phyloP scores from a whole-genome alignment of 2,113 vertebrate species.

The Carettochelys insculpta region DNA sequence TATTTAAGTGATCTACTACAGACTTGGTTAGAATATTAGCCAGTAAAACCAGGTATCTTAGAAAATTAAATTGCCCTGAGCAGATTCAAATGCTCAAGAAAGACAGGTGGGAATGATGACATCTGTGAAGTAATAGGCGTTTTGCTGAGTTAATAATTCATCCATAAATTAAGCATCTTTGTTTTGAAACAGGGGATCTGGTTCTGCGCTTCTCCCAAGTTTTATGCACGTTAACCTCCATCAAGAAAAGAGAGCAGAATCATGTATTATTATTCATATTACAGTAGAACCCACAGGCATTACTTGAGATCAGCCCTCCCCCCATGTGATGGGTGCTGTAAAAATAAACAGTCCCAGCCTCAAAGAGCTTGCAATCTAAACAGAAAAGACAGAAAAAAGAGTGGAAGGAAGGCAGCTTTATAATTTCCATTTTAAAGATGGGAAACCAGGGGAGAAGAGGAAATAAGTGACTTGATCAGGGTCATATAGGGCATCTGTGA shows the following conservation, averaged over 20 bases:
- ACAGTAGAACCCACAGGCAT: not conserved
- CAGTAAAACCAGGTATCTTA: slow-evolving; percentile 59
- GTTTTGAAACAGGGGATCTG: slow-evolving; percentile 3
- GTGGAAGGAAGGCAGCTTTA: not conserved
- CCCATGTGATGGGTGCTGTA: not conserved
- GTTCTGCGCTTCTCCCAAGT: not conserved
- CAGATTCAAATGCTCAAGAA: slow-evolving; percentile 28
- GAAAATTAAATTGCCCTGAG: slow-evolving; percentile 71
- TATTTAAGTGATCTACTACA: slow-evolving; percentile 57
- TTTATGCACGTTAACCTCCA: not conserved
- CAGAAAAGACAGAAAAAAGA: not conserved
- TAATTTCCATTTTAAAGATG: not conserved
- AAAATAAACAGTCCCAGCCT: not conserved
- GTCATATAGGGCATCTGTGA: too few relatives aligned
- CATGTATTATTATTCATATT: not conserved
- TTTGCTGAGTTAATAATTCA: slow-evolving; percentile 40
- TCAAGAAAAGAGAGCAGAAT: not conserved
- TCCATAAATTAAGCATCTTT: slow-evolving; percentile 18
- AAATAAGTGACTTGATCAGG: not conserved
- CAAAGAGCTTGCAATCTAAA: not conserved
- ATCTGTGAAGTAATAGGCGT: slow-evolving; percentile 6
- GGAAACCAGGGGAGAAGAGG: not conserved
- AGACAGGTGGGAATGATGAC: slow-evolving; percentile 18
- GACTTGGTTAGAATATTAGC: slow-evolving; percentile 66
- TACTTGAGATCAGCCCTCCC: not conserved